Conservation (phyloP, 1,140 invertebrate species). For the Drosophila tani region DNA sequence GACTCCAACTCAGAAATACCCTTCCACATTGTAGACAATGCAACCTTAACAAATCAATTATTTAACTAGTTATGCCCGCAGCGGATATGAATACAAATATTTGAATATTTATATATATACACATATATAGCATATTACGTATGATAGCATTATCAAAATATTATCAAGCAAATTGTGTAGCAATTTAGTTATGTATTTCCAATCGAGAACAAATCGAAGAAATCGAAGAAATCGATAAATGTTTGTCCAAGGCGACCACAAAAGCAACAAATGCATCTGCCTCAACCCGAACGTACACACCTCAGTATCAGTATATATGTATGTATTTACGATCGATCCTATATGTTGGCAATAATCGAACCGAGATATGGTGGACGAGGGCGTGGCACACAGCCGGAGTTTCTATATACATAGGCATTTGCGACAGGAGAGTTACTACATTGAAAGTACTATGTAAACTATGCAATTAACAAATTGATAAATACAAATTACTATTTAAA, state of each 20-base stretch:
- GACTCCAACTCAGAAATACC: slow-evolving; percentile 37
- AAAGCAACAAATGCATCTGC: slow-evolving; percentile 56
- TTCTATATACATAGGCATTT: slow-evolving; percentile 43
- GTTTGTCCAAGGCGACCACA: slow-evolving; percentile 48
- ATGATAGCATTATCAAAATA: slow-evolving; percentile 68
- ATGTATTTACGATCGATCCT: slow-evolving; percentile 46
- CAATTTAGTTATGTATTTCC: slow-evolving; percentile 72
- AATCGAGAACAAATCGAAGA: no score
- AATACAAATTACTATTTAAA: slow-evolving; percentile 73
- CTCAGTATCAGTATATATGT: slow-evolving; percentile 11
- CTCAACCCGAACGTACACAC: slow-evolving; percentile 52
- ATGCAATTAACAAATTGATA: slow-evolving; percentile 80
- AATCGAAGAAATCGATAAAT: slow-evolving; percentile 25
- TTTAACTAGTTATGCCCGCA: slow-evolving; percentile 62
- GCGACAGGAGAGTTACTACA: slow-evolving; percentile 43
- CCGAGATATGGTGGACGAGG: slow-evolving; percentile 6
- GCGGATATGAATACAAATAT: slow-evolving; percentile 51
- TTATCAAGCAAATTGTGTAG: slow-evolving; percentile 69
- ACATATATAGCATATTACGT: slow-evolving; percentile 54
- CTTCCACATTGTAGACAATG: slow-evolving; percentile 54
- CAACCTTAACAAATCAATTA: slow-evolving; percentile 54
- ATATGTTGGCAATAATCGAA: slow-evolving; percentile 57
- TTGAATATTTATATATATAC: slow-evolving; percentile 43
- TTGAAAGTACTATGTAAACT: slow-evolving; percentile 63
- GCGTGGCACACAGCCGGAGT: slow-evolving; percentile 26